Evolutionary conservation across 2,797 vertebrate species (phyloP).

Genomic region (Melopsittacus undulatus): DNA sequence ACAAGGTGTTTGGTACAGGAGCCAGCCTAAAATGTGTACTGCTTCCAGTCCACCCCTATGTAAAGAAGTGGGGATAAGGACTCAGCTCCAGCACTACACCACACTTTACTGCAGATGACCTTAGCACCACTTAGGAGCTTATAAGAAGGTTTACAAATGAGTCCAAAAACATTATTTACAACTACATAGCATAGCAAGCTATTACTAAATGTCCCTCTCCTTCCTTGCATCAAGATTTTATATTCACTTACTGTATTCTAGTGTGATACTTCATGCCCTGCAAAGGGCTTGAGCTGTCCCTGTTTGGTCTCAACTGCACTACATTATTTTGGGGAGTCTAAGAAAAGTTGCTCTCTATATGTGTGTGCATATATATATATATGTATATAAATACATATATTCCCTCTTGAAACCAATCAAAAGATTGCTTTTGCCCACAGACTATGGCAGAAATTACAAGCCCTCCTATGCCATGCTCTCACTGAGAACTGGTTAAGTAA

Average conservation of each 20-base stretch:
- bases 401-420: not conserved
- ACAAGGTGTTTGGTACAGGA: not conserved
- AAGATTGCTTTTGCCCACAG: not conserved
- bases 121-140: not conserved
- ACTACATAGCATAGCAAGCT: not conserved
- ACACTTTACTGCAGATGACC: not conserved
- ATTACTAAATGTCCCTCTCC: not conserved
- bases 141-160: not conserved
- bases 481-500: not conserved
- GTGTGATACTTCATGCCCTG: accelerated
- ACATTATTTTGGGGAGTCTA: not conserved
- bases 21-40: not conserved
- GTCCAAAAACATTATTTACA: not conserved
- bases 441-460: not conserved
- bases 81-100: not conserved
- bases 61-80: not conserved
- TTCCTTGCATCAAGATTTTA: not conserved
- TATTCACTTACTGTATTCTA: not conserved
- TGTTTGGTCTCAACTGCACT: not conserved
- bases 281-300: not conserved
- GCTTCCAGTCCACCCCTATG: not conserved
- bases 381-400: not conserved
- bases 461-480: not conserved
- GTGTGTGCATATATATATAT: accelerated
- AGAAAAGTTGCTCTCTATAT: not conserved